Percentiles rank a stretch among this genome's conserved stretches.
phyloP scores from a whole-genome alignment of 2,113 vertebrate species.

The Xiphophorus hellerii region DNA sequence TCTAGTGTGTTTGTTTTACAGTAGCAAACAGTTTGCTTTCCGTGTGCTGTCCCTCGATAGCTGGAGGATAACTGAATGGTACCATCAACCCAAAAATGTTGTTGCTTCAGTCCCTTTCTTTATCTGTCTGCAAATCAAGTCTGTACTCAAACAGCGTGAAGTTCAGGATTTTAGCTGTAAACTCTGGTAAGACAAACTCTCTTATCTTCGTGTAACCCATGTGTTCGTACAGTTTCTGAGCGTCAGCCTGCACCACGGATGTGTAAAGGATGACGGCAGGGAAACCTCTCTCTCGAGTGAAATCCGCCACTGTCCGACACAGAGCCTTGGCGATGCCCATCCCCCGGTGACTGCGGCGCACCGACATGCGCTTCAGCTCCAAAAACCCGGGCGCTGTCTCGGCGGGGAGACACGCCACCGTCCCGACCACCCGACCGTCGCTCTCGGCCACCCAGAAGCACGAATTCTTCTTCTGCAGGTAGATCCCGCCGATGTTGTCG shows the following conservation, averaged over 20 bases:
- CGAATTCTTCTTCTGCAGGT: conserved; percentile 63
- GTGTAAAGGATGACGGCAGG: conserved; percentile 73
- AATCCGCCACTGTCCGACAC: conserved; percentile 70
- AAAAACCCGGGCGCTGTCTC: conserved; percentile 22
- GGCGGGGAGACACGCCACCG: conserved; percentile 69
- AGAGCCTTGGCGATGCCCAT: conserved; percentile 79
- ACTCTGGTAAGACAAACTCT: conserved; percentile 55
- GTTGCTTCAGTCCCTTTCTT: conserved; percentile 20
- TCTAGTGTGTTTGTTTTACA: not conserved
- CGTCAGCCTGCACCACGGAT: conserved; percentile 78
- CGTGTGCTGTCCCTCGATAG: not conserved
- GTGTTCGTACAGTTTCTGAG: conserved; percentile 78
- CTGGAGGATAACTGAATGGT: too few species aligned
- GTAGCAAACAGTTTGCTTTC: not conserved
- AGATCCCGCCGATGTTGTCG: conserved; percentile 54
- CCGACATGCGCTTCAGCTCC: conserved; percentile 79
- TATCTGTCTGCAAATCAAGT: conserved; percentile 59
- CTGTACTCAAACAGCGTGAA: conserved; percentile 78
- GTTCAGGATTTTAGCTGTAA: conserved; percentile 65
- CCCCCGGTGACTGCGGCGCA: conserved; percentile 72
- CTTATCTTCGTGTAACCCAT: conserved; percentile 72
- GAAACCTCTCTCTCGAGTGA: conserved; percentile 70
- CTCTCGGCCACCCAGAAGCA: conserved; percentile 84
- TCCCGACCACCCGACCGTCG: conserved; percentile 75
- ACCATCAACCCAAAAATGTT: not conserved